Percentiles rank a stretch among this genome's conserved stretches.
Evolutionary conservation across 2,797 vertebrate genomes (phyloP).

Genomic region (Clamator glandarius): DNA sequence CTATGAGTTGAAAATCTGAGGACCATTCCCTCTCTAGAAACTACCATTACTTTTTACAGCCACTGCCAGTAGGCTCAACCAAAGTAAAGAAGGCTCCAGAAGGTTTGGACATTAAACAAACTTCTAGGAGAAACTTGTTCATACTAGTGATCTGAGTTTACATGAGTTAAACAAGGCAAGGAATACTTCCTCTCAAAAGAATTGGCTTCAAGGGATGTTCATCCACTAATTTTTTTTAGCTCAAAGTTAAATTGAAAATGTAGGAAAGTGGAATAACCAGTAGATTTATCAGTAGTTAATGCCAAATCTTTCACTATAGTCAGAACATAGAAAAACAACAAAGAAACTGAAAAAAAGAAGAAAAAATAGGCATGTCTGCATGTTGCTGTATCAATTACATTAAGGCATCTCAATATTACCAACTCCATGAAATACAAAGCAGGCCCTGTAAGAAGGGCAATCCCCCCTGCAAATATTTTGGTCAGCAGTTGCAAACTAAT

Average conservation of each 20-base stretch:
- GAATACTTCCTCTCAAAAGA: background rate
- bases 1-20: background rate
- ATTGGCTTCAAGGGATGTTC: background rate
- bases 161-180: background rate
- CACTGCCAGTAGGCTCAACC: background rate
- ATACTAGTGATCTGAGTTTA: background rate
- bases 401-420: background rate
- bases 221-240: background rate
- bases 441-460: background rate
- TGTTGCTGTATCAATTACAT: background rate
- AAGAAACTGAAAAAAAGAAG: background rate
- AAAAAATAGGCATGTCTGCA: background rate
- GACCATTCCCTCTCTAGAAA: background rate
- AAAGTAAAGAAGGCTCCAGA: background rate
- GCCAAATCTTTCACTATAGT: background rate
- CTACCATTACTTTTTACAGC: background rate
- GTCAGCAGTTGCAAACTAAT: slow-evolving; percentile 24
- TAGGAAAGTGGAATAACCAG: background rate
- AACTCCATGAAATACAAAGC: background rate
- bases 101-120: background rate
- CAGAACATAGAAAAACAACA: background rate
- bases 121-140: background rate
- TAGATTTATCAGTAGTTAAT: background rate
- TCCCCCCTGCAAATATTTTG: slow-evolving; percentile 20
- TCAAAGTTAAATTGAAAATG: background rate